A percentile compares a stretch with the other conserved stretches of the same genome.
Evolutionary conservation across 2,888 invertebrate genomes (phyloP).

Genomic region (Pristionchus fissidentatus): DNA sequence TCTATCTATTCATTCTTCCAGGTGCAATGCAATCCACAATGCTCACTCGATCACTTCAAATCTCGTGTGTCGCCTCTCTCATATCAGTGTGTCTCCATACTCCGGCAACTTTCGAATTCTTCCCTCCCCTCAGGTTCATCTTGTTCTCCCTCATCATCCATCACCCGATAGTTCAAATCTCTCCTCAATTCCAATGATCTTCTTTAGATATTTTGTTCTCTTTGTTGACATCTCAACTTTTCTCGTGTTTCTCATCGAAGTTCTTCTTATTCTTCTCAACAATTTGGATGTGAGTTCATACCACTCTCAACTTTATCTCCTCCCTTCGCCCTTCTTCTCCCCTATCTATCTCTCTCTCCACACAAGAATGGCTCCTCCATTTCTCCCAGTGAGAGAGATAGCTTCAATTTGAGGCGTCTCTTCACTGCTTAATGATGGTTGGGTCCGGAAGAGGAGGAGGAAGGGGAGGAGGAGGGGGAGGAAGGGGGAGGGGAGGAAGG

Average conservation of each 20-base stretch:
- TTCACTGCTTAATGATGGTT: conserved; percentile 28
- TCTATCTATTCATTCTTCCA: not conserved
- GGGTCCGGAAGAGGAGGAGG: conserved; percentile 5
- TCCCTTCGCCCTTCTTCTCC: not conserved
- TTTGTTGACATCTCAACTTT: conserved; percentile 19
- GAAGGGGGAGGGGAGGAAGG: not conserved
- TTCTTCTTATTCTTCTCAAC: conserved; percentile 32
- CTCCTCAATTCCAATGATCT: not conserved
- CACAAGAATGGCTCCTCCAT: conserved; percentile 29
- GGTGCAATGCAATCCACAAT: conserved; percentile 35
- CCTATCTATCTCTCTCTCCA: conserved; percentile 79
- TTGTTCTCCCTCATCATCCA: not conserved
- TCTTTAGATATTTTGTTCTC: conserved; percentile 38
- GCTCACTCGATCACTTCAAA: conserved; percentile 33
- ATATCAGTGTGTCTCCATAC: conserved; percentile 91
- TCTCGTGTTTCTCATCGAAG: conserved; percentile 35
- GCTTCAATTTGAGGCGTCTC: conserved; percentile 43
- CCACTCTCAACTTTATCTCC: not conserved
- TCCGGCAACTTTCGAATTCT: conserved; percentile 92
- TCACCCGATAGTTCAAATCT: not conserved
- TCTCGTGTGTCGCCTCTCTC: conserved; percentile 40
- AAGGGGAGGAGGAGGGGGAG: not conserved
- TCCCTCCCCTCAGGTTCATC: conserved; percentile 83
- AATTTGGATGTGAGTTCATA: conserved; percentile 20
- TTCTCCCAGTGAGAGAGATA: conserved; percentile 22